A percentile compares a stretch with the other conserved stretches of the same genome.
Conservation (phyloP, 2,113 vertebrate species). For the Gymnorhina tibicen region DNA sequence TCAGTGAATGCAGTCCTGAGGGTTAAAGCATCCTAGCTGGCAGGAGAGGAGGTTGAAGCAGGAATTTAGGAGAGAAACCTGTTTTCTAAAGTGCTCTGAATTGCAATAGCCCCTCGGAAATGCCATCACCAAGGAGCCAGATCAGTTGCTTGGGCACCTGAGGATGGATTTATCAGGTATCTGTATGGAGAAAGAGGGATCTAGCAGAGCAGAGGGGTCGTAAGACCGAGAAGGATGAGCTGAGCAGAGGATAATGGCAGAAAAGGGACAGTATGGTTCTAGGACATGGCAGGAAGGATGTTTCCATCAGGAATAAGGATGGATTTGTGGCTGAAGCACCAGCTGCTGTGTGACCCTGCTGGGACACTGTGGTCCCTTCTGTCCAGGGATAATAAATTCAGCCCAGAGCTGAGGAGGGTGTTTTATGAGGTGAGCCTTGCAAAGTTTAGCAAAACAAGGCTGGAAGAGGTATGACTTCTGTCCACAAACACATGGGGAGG, state of each 20-base stretch:
- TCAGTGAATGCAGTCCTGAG: accelerated
- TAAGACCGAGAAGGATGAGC: not conserved
- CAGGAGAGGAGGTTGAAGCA: not conserved
- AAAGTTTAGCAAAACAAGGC: not conserved
- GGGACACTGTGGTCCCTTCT: not conserved
- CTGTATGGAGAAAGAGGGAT: not conserved
- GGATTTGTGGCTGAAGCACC: not conserved
- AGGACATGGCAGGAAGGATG: not conserved
- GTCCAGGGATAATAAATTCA: not conserved
- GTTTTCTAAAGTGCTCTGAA: not conserved
- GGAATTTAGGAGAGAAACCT: not conserved
- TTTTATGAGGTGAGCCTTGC: not conserved
- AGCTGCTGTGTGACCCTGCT: not conserved
- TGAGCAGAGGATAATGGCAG: not conserved
- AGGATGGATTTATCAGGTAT: not conserved
- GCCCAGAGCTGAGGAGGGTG: not conserved
- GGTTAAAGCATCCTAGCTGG: not conserved
- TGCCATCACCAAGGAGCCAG: not conserved
- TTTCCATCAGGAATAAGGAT: not conserved
- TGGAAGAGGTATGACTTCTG: not conserved
- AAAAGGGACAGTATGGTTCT: not conserved
- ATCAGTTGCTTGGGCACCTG: not conserved
- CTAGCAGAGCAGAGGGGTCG: accelerated
- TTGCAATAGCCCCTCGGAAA: not conserved
- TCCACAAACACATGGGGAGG: not conserved